Evolutionary conservation across 2,888 invertebrate species (phyloP), one percentile per base, ranked within the genome.

Genomic region (Drosophila bunnanda): DNA sequence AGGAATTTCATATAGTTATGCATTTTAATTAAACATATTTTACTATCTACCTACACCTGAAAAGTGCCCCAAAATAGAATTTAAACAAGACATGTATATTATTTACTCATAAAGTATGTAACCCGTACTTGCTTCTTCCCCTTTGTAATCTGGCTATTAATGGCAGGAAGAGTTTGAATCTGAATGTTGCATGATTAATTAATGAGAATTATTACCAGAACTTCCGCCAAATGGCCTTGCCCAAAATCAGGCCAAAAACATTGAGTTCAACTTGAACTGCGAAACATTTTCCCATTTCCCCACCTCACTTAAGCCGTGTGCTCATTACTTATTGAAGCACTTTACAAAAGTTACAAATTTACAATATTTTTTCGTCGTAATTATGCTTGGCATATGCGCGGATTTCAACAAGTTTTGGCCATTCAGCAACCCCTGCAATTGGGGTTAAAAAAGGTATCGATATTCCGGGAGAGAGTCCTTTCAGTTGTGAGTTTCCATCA

Each of bases 371-470:
- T 67, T 54, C 70, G 72, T 39, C 69, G 61, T 82, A 84, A 87
- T 87, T 83, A 87, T 77, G 77, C 85, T 46, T 22, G 82, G 79
- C 88, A 82, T 82, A 82, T 84, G 82, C 82, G 74, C 70, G 74
- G 9, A 87, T 87, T 82, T 82, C 77, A 69, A 70, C 74, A 74
- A 75, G 71, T 81, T 84, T 72, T 25, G 73, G 55, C 76, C 65
- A 44, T 58, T 17, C 48, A 39, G 39, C 67, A 76, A 68, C 75
- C 87, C 68, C 55, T 78, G 72, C 62, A 69, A 82, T 75, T 76
- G 85, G 88, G 82, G 82, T 84, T 87, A 84, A 87, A 83, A 43
- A 50, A n/a, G 56, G 52, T 44, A 71, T 44, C 57, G 43, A 50
- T 46, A 46, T 17, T 7, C 46, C 46, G 17, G 17, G 20, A 30